phyloP scores from a whole-genome alignment of 2,888 invertebrate species.

The Vanessa cardui region DNA sequence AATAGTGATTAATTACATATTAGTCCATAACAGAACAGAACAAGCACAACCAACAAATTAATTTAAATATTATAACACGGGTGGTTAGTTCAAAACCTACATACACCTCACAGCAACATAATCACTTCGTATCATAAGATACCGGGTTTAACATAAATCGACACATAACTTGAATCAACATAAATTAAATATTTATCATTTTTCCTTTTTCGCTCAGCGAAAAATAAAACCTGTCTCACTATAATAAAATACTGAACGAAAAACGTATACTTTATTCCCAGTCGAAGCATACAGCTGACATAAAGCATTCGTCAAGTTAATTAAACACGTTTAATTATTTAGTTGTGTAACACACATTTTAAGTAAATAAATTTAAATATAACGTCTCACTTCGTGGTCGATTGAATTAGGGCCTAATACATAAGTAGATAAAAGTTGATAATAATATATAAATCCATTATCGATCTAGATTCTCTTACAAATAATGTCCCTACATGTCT shows the following conservation, averaged over 20 bases:
- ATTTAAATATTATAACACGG: background rate
- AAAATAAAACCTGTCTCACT: conserved; percentile 60
- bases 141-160: conserved; percentile 58
- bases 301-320: conserved; percentile 5
- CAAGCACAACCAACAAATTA: conserved; percentile 37
- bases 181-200: conserved; percentile 38
- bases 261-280: conserved; percentile 42
- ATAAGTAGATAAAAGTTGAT: background rate
- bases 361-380: background rate
- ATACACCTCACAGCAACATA: conserved; percentile 75
- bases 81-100: conserved; percentile 44
- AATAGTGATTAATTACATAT: conserved; percentile 8
- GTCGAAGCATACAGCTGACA: conserved; percentile 35
- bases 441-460: background rate
- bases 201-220: conserved; percentile 74
- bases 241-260: conserved; percentile 54
- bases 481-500: conserved; percentile 17
- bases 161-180: conserved; percentile 42
- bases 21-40: conserved; percentile 30
- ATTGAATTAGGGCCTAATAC: background rate
- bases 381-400: background rate
- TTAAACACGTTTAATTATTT: conserved; percentile 1
- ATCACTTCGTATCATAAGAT: conserved; percentile 75
- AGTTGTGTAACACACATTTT: background rate
- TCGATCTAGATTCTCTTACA: conserved; percentile 17